These are phyloP conservation scores for Drosophila sucinea DNA, from an alignment of 1,140 invertebrate genomes.

Conservation along the genomic window DNA sequence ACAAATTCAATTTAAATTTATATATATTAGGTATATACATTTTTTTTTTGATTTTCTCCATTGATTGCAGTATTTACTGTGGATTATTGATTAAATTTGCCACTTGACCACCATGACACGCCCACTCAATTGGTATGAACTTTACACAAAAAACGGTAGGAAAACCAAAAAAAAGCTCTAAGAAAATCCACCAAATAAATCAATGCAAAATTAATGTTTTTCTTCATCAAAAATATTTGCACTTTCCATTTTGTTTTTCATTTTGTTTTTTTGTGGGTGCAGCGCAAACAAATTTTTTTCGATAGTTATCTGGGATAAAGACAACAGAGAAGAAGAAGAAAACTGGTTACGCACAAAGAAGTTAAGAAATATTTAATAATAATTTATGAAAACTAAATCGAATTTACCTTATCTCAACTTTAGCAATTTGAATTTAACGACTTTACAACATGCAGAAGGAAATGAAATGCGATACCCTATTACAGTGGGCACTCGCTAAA, in stretches of 20 bases:
- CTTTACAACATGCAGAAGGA: conserved; percentile 25
- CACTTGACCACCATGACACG: conserved; percentile 61
- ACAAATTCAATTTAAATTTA: conserved; percentile 53
- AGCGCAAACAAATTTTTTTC: not conserved
- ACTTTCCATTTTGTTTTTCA: conserved; percentile 58
- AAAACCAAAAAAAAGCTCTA: conserved; percentile 21
- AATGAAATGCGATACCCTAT: conserved; percentile 4
- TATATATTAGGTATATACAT: conserved; percentile 31
- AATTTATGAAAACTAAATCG: conserved; percentile 53
- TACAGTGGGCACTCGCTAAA: not conserved
- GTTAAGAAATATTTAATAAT: conserved; percentile 3
- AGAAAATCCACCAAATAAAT: conserved; percentile 55
- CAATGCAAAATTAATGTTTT: conserved; percentile 41
- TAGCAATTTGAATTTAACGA: conserved; percentile 22
- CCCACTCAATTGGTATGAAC: conserved; percentile 56
- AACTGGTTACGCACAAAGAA: not conserved
- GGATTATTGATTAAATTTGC: conserved; percentile 71
- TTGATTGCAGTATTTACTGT: conserved; percentile 28
- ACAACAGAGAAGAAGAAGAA: not conserved
- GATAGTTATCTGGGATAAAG: conserved; percentile 19
- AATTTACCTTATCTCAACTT: conserved; percentile 44
- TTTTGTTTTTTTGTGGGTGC: conserved; percentile 57
- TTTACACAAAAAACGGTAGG: conserved; percentile 50
- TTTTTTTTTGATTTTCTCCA: conserved; percentile 18
- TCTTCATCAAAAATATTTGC: conserved; percentile 6